Conservation (phyloP, 2,113 vertebrate genomes). For the Okapia johnstoni region DNA sequence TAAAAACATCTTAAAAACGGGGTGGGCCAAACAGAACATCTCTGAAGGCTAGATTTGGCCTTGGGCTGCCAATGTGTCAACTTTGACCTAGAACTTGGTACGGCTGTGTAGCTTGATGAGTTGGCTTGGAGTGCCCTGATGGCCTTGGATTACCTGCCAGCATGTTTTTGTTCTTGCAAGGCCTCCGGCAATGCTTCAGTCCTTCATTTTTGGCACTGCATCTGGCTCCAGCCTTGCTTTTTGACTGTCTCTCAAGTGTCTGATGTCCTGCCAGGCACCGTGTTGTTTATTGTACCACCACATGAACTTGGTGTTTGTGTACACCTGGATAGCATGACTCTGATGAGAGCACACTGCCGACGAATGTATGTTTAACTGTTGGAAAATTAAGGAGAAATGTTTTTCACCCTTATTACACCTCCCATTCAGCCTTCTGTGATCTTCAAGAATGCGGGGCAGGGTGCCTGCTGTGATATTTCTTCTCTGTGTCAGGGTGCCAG, state of each 20-base stretch:
- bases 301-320: not conserved
- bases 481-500: not conserved
- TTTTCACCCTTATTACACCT: not conserved
- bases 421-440: not conserved
- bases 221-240: not conserved
- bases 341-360: not conserved
- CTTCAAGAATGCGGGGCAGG: not conserved
- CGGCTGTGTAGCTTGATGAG: not conserved
- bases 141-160: not conserved
- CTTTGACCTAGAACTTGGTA: not conserved
- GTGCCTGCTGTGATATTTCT: not conserved
- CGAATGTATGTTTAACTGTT: not conserved
- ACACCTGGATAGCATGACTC: not conserved
- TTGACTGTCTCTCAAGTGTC: not conserved
- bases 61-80: not conserved
- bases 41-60: not conserved
- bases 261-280: conserved; percentile 51
- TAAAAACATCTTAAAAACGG: not conserved
- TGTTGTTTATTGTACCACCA: conserved; percentile 32
- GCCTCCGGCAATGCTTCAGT: not conserved
- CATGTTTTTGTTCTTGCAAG: not conserved
- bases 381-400: conserved; percentile 11
- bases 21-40: not conserved
- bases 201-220: not conserved
- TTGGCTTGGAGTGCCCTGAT: too few species aligned